A percentile compares a stretch with the other conserved stretches of the same genome.
phyloP scores from a whole-genome alignment of 2,797 vertebrate genomes.

The Spheniscus humboldti region DNA sequence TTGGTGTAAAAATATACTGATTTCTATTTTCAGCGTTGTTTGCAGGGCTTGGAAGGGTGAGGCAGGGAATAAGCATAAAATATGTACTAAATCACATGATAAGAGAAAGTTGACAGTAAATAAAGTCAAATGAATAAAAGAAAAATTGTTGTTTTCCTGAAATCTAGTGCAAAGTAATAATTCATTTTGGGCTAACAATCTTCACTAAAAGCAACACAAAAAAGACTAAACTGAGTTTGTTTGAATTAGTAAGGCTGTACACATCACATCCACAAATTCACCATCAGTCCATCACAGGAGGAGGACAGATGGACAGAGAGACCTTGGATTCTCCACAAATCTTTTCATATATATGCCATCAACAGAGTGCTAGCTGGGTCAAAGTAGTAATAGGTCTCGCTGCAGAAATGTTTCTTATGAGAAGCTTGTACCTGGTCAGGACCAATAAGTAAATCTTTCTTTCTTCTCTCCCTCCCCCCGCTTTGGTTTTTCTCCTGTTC shows the following conservation, averaged over 20 bases:
- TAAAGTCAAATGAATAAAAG: neutral
- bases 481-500: neutral
- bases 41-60: neutral
- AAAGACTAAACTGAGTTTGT: neutral
- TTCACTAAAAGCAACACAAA: neutral
- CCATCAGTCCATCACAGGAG: neutral
- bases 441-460: constrained; percentile 29
- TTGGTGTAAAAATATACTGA: neutral
- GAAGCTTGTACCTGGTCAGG: constrained; percentile 10
- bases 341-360: neutral
- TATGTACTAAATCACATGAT: neutral
- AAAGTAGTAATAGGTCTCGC: constrained; percentile 9
- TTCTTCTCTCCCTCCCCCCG: neutral
- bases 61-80: neutral
- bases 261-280: neutral
- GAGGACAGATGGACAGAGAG: neutral
- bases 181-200: neutral
- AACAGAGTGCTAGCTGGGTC: neutral
- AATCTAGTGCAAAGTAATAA: neutral
- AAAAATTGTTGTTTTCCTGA: neutral
- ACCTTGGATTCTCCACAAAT: neutral
- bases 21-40: neutral
- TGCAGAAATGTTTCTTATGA: constrained; percentile 40
- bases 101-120: neutral
- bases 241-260: neutral